Percentiles rank a stretch among this genome's conserved stretches.
Conservation (phyloP, 2,888 invertebrate genomes). For the Ophioninae sp. region DNA sequence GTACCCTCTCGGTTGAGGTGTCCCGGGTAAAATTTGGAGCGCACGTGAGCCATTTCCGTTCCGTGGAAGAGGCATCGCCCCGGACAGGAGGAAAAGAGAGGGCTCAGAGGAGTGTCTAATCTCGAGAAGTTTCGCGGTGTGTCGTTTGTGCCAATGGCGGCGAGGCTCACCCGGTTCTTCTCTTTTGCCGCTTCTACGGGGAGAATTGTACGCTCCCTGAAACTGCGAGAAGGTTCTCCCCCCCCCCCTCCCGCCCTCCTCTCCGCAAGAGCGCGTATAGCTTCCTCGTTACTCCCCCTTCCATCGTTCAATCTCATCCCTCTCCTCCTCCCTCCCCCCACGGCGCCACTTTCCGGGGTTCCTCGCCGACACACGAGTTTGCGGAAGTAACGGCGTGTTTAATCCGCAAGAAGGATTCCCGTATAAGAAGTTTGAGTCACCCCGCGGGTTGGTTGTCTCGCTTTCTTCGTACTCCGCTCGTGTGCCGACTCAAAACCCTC, state of each 20-base stretch:
- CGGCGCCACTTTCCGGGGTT: slow-evolving; percentile 5
- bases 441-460: slow-evolving; percentile 16
- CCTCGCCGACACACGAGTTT: slow-evolving; percentile 45
- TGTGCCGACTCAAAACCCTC: background rate
- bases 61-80: slow-evolving; percentile 48
- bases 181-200: slow-evolving; percentile 26
- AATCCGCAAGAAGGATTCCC: slow-evolving; percentile 57
- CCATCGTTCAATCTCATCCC: slow-evolving; percentile 5
- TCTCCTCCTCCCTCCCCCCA: too few species aligned
- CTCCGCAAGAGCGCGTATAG: slow-evolving; percentile 26
- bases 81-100: slow-evolving; percentile 2
- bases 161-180: slow-evolving; percentile 35
- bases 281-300: background rate
- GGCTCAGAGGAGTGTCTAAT: slow-evolving; percentile 44
- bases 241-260: slow-evolving; percentile 20
- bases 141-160: slow-evolving; percentile 59
- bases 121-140: slow-evolving; percentile 58
- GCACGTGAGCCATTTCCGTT: slow-evolving; percentile 44
- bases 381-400: slow-evolving; percentile 62
- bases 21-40: slow-evolving; percentile 5
- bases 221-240: slow-evolving; percentile 40
- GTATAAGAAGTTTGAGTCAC: slow-evolving; percentile 54
- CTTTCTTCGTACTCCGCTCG: slow-evolving; percentile 16
- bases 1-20: background rate
- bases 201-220: slow-evolving; percentile 54